These are phyloP conservation scores for Butorides virescens DNA, from an alignment of 2,113 vertebrate genomes.

Conservation along the genomic window DNA sequence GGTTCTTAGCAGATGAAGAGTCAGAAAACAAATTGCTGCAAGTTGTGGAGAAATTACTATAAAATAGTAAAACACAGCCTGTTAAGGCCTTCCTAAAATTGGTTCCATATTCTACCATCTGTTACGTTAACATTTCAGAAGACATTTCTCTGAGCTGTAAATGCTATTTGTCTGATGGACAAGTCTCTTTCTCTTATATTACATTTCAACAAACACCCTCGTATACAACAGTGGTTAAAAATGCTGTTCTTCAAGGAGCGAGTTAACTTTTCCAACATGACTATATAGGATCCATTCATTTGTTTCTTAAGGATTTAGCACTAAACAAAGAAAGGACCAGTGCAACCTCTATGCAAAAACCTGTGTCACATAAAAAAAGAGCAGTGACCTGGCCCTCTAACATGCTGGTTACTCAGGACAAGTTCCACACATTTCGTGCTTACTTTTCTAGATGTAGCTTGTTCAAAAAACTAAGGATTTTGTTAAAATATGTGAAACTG, in stretches of 20 bases:
- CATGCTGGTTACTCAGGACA: not conserved
- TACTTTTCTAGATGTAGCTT: not conserved
- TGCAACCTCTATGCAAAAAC: not conserved
- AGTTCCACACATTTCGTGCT: not conserved
- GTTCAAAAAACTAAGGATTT: not conserved
- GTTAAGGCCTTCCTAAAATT: not conserved
- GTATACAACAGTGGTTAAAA: not conserved
- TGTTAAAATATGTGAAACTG: not conserved
- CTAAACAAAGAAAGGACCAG: not conserved
- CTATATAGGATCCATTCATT: not conserved
- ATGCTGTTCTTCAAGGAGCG: not conserved
- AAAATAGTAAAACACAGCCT: not conserved
- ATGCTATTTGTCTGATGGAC: not conserved
- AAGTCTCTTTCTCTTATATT: not conserved
- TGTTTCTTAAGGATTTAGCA: not conserved
- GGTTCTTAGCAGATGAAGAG: constrained; percentile 14
- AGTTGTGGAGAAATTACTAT: not conserved
- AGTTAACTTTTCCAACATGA: not conserved
- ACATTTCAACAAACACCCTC: not conserved
- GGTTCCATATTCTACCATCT: constrained; percentile 9
- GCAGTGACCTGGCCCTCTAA: not conserved
- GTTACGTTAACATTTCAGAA: not conserved
- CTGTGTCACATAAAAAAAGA: not conserved
- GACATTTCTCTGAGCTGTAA: not conserved
- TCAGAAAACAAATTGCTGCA: constrained; percentile 41